These are phyloP conservation scores for Chloropsis cyanopogon DNA, from an alignment of 2,113 vertebrate genomes.

Conservation along the genomic window DNA sequence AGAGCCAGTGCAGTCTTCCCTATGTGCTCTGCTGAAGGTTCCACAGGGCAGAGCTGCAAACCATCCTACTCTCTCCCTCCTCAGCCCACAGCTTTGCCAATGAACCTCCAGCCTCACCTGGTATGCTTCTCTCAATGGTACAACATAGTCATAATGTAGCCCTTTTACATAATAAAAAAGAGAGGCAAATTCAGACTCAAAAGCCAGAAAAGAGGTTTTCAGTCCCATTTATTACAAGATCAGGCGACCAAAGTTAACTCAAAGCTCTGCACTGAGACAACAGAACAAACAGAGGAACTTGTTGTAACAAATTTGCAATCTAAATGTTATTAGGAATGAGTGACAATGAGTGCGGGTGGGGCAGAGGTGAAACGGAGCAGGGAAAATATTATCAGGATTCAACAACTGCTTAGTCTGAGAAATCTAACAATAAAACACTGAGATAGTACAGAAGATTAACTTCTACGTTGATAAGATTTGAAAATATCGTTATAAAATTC, in stretches of 20 bases:
- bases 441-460: not conserved
- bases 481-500: not conserved
- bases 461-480: not conserved
- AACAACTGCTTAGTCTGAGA: not conserved
- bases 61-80: not conserved
- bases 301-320: not conserved
- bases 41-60: not conserved
- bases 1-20: not conserved
- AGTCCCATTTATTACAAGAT: not conserved
- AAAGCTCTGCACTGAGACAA: not conserved
- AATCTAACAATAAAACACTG: not conserved
- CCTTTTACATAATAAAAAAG: not conserved
- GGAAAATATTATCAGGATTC: not conserved
- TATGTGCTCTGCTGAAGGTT: not conserved
- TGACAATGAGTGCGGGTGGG: not conserved
- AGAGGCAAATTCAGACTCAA: not conserved
- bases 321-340: not conserved
- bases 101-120: not conserved
- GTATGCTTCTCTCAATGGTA: accelerated
- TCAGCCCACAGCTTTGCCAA: not conserved
- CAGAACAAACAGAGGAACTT: not conserved
- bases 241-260: not conserved
- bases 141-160: not conserved
- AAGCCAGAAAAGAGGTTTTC: not conserved
- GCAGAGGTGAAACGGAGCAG: not conserved